Percentiles rank a stretch among this genome's conserved stretches.
Evolutionary conservation across 2,888 invertebrate genomes (phyloP).

Genomic region (Cordilura impudica): DNA sequence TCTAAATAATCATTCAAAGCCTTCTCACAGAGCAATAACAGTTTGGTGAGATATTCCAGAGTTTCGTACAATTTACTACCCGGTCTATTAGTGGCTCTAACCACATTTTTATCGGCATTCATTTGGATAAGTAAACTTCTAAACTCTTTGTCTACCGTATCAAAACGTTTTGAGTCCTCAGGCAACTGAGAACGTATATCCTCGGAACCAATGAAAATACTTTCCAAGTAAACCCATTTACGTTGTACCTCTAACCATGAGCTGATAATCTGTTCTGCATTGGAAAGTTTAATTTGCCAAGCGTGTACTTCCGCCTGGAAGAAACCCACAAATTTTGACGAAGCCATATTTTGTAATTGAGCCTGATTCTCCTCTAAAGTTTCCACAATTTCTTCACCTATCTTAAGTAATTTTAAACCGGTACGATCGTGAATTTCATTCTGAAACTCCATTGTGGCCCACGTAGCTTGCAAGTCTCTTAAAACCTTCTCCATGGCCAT

Average conservation of each 20-base stretch:
- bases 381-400: constrained; percentile 93
- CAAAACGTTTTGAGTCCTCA: constrained; percentile 93
- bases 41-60: constrained; percentile 85
- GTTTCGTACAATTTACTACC: constrained; percentile 86
- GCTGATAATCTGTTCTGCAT: constrained; percentile 90
- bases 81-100: constrained; percentile 88
- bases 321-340: constrained; percentile 93
- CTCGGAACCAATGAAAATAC: constrained; percentile 96
- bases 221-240: constrained; percentile 96
- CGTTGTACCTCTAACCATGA: constrained; percentile 94
- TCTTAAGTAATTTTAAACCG: constrained; percentile 85
- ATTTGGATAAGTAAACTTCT: constrained; percentile 84
- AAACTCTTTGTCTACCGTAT: constrained; percentile 90
- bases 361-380: constrained; percentile 96
- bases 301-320: constrained; percentile 90
- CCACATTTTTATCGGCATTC: constrained; percentile 87
- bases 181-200: constrained; percentile 95
- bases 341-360: constrained; percentile 95
- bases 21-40: constrained; percentile 92
- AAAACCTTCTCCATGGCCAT: constrained; percentile 97
- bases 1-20: constrained; percentile 96
- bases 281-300: constrained; percentile 93
- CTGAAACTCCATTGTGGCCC: constrained; percentile 90
- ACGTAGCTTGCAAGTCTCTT: constrained; percentile 89
- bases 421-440: constrained; percentile 90